phyloP scores from a whole-genome alignment of 2,888 invertebrate genomes.

The Xanthorhoe designata region DNA sequence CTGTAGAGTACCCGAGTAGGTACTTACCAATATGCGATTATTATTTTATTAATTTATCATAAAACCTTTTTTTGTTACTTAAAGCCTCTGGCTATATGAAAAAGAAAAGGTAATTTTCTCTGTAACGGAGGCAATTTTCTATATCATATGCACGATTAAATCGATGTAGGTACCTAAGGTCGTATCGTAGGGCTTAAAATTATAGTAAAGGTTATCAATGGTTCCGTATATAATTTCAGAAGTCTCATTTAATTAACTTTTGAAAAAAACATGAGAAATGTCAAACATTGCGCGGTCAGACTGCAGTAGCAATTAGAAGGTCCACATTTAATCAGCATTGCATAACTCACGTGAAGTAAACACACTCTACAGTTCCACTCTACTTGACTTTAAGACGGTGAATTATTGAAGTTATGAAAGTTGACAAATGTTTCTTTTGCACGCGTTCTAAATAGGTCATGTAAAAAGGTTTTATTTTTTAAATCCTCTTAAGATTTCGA shows the following conservation, averaged over 20 bases:
- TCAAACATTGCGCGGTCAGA: conserved; percentile 22
- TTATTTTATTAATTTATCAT: too few relatives aligned
- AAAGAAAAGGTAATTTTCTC: too few relatives aligned
- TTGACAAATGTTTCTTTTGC: conserved; percentile 15
- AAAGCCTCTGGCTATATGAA: too few relatives aligned
- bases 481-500: neutral
- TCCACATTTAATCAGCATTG: conserved; percentile 22
- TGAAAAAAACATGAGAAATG: too few relatives aligned
- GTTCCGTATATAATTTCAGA: neutral
- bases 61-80: too few relatives aligned
- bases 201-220: neutral
- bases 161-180: too few relatives aligned
- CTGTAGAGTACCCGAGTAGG: too few relatives aligned
- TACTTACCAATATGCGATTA: too few relatives aligned
- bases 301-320: conserved; percentile 20
- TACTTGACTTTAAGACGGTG: conserved; percentile 16
- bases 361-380: conserved; percentile 28
- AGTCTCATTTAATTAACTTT: neutral
- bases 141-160: too few relatives aligned
- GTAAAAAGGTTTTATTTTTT: neutral
- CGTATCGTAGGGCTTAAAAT: too few relatives aligned
- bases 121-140: too few relatives aligned
- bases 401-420: conserved; percentile 23
- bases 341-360: conserved; percentile 24
- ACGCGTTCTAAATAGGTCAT: conserved; percentile 11